Evolutionary conservation across 2,113 vertebrate species (phyloP).

Genomic region (Kobus ellipsiprymnus): DNA sequence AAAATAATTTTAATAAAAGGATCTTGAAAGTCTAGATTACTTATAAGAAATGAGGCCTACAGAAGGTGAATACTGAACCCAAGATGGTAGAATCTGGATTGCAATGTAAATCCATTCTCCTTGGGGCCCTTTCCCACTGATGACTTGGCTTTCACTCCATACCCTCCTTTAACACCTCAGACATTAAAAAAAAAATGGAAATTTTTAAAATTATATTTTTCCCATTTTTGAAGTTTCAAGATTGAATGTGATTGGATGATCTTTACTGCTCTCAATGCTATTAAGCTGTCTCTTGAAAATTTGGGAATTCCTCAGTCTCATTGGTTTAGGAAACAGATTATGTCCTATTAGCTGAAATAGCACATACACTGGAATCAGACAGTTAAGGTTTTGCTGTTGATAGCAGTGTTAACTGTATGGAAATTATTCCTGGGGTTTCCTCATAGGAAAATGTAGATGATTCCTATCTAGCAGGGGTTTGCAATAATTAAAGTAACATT

Average conservation of each 20-base stretch:
- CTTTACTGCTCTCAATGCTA: background rate
- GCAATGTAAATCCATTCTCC: background rate
- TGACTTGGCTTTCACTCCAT: background rate
- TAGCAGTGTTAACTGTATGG: background rate
- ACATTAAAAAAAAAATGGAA: background rate
- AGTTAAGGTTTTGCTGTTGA: background rate
- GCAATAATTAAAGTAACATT: background rate
- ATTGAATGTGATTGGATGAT: background rate
- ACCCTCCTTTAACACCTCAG: background rate
- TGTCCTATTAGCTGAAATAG: background rate
- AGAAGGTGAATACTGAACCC: background rate
- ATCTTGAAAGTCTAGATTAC: background rate
- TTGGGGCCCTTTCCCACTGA: background rate
- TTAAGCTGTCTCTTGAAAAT: background rate
- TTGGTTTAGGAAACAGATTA: background rate
- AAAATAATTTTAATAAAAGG: background rate
- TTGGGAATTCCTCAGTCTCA: background rate
- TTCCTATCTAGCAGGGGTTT: background rate
- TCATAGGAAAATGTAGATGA: background rate
- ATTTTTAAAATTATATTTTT: background rate
- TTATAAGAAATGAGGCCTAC: background rate
- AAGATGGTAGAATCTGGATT: background rate
- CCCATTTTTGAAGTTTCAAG: background rate
- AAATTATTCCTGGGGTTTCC: background rate
- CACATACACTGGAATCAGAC: background rate